Evolutionary conservation across 2,888 invertebrate genomes (phyloP).

Genomic region (Prionchulus punctatus): DNA sequence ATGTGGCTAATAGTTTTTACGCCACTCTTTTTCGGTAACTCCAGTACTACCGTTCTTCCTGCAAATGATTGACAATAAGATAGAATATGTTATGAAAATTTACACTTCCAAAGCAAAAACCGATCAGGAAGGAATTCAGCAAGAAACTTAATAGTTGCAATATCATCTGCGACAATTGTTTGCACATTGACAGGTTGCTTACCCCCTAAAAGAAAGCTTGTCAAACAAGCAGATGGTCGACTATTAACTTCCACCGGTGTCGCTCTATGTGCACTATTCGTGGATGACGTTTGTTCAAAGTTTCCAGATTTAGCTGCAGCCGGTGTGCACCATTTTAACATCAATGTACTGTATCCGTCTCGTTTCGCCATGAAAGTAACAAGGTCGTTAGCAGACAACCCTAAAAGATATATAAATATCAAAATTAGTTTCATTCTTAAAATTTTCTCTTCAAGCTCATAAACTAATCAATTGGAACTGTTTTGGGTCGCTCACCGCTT

Average conservation of each 20-base stretch:
- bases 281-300: background rate
- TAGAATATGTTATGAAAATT: slow-evolving; percentile 7
- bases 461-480: too few relatives aligned
- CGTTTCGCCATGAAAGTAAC: slow-evolving; percentile 41
- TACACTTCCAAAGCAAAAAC: background rate
- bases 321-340: slow-evolving; percentile 95
- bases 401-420: slow-evolving; percentile 11
- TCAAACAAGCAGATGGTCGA: slow-evolving; percentile 85
- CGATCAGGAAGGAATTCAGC: background rate
- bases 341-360: slow-evolving; percentile 60
- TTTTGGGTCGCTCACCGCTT: too few relatives aligned
- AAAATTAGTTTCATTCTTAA: too few relatives aligned
- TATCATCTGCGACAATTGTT: background rate
- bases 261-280: slow-evolving; percentile 55
- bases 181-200: slow-evolving; percentile 47
- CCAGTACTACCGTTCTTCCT: background rate
- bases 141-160: background rate
- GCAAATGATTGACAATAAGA: slow-evolving; percentile 16
- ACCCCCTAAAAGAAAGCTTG: slow-evolving; percentile 87
- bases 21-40: slow-evolving; percentile 51
- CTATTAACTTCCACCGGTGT: slow-evolving; percentile 93
- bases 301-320: slow-evolving; percentile 15
- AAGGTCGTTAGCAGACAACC: slow-evolving; percentile 13
- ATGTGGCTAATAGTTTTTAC: slow-evolving; percentile 60
- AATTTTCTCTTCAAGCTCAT: too few relatives aligned